These are phyloP conservation scores for Tenrec ecaudatus DNA, from an alignment of 2,113 vertebrate genomes.

Conservation along the genomic window DNA sequence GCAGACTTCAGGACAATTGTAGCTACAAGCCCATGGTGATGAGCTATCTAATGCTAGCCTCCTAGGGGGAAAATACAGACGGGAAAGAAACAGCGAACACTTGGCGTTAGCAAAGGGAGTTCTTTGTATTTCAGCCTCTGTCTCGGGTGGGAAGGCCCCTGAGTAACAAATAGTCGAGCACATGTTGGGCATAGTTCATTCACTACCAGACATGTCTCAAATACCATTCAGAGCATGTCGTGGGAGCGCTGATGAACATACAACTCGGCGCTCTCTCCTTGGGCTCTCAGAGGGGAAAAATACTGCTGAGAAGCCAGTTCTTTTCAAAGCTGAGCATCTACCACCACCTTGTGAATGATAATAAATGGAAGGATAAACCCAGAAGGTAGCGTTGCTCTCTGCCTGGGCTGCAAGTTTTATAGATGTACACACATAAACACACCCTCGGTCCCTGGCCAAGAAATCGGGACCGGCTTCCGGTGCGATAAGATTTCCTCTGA, in stretches of 20 bases:
- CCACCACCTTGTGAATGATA: constrained; percentile 73
- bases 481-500: constrained; percentile 46
- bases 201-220: constrained; percentile 48
- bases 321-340: constrained; percentile 69
- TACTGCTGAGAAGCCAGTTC: constrained; percentile 76
- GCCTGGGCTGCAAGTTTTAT: neutral
- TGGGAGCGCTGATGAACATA: constrained; percentile 74
- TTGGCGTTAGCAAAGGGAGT: constrained; percentile 50
- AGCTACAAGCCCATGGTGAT: constrained; percentile 35
- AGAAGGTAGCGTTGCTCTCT: neutral
- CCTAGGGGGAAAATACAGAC: neutral
- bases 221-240: constrained; percentile 70
- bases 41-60: constrained; percentile 13
- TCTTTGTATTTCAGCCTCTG: constrained; percentile 64
- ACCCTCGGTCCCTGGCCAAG: neutral
- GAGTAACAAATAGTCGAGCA: constrained; percentile 72
- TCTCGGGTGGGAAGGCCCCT: constrained; percentile 62
- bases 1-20: neutral
- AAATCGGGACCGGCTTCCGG: neutral
- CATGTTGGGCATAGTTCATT: constrained; percentile 61
- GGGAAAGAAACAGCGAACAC: constrained; percentile 11
- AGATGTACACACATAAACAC: neutral
- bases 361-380: constrained; percentile 57
- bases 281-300: constrained; percentile 71
- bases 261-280: constrained; percentile 63